These are phyloP conservation scores for Trichoplax adhaerens DNA, from an alignment of 37 sponge, comb jelly and placozoan genomes.

Conservation along the genomic window DNA sequence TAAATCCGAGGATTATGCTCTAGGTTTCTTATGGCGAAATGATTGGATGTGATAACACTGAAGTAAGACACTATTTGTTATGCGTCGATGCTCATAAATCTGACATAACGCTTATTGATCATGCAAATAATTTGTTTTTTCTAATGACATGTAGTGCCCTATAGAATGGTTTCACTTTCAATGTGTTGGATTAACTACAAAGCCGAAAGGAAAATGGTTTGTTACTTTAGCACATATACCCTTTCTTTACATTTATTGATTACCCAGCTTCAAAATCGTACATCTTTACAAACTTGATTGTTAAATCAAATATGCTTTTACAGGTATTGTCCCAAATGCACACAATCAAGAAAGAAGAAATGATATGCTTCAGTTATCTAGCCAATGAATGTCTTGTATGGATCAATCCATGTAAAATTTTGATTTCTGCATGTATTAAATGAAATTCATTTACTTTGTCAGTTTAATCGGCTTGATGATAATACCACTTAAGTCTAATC, in stretches of 20 bases:
- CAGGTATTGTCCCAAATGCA: conserved; percentile 56
- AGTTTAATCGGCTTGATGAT: no score
- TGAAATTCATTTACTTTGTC: no score
- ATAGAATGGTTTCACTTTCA: conserved; percentile 65
- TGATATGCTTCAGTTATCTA: no score
- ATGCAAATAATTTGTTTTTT: no score
- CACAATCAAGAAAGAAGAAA: conserved; percentile 38
- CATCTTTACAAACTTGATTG: background rate
- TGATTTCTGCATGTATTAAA: no score
- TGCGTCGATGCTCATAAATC: no score
- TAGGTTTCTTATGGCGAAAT: conserved; percentile 76
- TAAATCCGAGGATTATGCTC: background rate
- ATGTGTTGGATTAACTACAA: conserved; percentile 44
- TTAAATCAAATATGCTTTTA: conserved; percentile 2
- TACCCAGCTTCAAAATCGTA: background rate
- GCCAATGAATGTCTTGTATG: no score
- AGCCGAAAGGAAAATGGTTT: conserved; percentile 48
- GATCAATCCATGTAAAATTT: no score
- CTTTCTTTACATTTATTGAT: background rate
- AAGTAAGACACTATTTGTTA: conserved; percentile 20
- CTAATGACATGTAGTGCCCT: conserved; percentile 25
- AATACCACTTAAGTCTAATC: no score
- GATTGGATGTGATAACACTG: conserved; percentile 79
- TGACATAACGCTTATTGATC: no score
- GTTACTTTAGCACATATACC: no score